Conservation (phyloP, 2,888 invertebrate species). For the Thereva nobilitata region DNA sequence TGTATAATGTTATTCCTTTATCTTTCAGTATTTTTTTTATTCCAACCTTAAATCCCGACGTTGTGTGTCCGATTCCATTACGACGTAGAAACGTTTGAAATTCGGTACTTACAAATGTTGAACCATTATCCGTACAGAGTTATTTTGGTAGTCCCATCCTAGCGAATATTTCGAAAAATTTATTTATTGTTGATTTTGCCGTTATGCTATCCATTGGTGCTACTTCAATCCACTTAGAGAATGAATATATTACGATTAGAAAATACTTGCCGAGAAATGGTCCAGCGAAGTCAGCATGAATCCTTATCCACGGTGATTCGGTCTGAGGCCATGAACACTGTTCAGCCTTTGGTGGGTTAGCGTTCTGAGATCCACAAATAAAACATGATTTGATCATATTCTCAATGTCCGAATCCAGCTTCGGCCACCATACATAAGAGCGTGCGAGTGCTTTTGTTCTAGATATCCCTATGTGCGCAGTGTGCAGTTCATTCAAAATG, state of each 20-base stretch:
- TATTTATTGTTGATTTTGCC: neutral
- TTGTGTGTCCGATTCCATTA: neutral
- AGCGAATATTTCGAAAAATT: neutral
- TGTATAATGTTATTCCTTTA: too few relatives aligned
- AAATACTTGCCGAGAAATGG: neutral
- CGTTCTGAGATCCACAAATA: neutral
- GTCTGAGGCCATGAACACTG: neutral
- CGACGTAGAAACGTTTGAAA: neutral
- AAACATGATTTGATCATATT: neutral
- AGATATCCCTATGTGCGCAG: neutral
- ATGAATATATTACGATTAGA: neutral
- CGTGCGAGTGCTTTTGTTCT: neutral
- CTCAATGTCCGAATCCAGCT: neutral
- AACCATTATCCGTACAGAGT: neutral
- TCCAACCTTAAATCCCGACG: too few relatives aligned
- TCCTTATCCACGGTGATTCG: neutral
- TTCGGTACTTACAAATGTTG: neutral
- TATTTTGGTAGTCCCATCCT: neutral
- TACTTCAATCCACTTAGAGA: neutral
- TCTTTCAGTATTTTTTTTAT: too few relatives aligned
- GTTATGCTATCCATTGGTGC: neutral
- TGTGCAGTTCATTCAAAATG: neutral
- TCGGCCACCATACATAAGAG: neutral
- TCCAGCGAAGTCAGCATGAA: neutral
- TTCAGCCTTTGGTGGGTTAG: neutral